Base-by-base conservation (phyloP, 1,140 invertebrate species). In the Aphaenogaster rudis region DNA sequence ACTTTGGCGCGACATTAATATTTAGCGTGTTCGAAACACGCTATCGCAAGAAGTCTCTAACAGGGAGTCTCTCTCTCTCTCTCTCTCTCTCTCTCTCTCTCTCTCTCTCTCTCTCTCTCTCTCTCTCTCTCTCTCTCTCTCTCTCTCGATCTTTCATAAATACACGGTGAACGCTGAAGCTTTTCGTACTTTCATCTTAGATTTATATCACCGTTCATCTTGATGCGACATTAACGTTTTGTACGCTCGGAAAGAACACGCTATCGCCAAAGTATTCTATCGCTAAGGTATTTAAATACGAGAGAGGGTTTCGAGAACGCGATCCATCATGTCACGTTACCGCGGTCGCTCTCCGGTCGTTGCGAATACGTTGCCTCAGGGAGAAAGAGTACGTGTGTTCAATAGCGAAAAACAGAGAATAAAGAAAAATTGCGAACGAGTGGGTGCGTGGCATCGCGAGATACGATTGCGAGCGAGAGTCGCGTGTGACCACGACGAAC, bases 321-420 rank as follows among this genome's bases (percentile, higher is more conserved):
- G 50, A 64, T 61, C 69, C 82, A 15, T 28, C 50, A 6, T 21
- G n/a, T 78, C 8, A 61, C 67, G 52, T 77, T 61, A 45, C 36
- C 28, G 59, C 36, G 42, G 81, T 78, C 63, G 21, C 57, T 80
- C 7, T 63, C 57, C 52, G 59, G 77, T 42, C 15, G 54, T 11
- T 33, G 54, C 67, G 21, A 76, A 71, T 69, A 59, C 4, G 72
- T 90, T 88, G 67, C 88, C 91, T 92, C 92, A 87, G 92, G 91
- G 91, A 91, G 90, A 92, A 89, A 90, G 79, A 82, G 50, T 86
- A 88, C 90, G 92, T 93, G 92, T 94, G 92, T 94, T 94, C 92
- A 92, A 87, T 90, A 91, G 69, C 88, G 86, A 84, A 59, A 88
- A 90, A 86, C 72, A 78, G 84, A 87, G 69, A 89, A 82, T 67